phyloP scores from a whole-genome alignment of 2,113 vertebrate genomes.

The Malurus alboscapulatus region DNA sequence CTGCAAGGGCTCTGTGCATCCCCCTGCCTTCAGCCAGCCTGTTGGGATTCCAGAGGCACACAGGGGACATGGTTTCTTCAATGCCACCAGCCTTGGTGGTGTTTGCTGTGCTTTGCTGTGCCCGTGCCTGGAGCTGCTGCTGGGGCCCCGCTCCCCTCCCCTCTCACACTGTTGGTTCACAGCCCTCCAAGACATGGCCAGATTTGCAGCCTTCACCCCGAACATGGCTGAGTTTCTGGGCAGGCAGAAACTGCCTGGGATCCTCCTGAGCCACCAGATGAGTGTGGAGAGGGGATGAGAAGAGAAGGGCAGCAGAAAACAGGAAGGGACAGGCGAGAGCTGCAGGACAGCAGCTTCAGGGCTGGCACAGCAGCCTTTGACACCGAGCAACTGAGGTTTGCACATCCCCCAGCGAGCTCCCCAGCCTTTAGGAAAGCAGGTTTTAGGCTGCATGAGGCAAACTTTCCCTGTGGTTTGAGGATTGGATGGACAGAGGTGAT shows the following conservation, averaged over 20 bases:
- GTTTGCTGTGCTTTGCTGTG: not conserved
- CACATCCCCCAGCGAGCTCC: not conserved
- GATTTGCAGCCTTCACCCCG: not conserved
- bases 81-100: not conserved
- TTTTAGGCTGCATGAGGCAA: not conserved
- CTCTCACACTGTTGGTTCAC: not conserved
- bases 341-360: not conserved
- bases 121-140: not conserved
- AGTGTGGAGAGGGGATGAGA: not conserved
- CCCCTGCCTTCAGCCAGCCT: not conserved
- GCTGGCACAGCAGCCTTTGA: accelerated
- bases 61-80: not conserved
- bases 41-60: not conserved
- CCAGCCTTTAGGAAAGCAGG: not conserved
- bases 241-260: not conserved
- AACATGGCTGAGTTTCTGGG: not conserved
- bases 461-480: not conserved
- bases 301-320: not conserved
- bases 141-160: not conserved
- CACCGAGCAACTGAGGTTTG: not conserved
- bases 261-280: not conserved
- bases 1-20: not conserved
- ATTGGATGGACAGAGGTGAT: not conserved
- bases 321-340: accelerated
- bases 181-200: accelerated